Conservation (phyloP, 1,140 invertebrate species). For the Nymphalis io region DNA sequence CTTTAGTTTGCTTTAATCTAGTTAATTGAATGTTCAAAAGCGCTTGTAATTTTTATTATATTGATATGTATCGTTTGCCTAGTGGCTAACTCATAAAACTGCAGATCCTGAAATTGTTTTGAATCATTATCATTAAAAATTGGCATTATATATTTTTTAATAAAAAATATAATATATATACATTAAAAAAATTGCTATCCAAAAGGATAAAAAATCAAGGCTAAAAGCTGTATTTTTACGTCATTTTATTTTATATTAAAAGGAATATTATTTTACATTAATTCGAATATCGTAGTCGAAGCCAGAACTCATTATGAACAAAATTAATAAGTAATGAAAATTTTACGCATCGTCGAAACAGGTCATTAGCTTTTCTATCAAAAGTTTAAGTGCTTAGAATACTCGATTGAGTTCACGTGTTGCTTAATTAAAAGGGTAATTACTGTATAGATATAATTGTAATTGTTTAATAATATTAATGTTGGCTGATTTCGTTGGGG, state of each 20-base stretch:
- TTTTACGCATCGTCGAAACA: conserved; percentile 26
- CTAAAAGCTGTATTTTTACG: not conserved
- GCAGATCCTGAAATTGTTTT: too few species aligned
- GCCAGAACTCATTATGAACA: conserved; percentile 33
- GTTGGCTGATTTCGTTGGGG: not conserved
- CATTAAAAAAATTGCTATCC: too few species aligned
- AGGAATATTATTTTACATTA: not conserved
- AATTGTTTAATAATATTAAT: not conserved
- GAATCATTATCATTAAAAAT: too few species aligned
- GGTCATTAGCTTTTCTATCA: conserved; percentile 35
- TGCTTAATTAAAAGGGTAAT: conserved; percentile 10
- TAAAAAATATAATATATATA: too few species aligned
- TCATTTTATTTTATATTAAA: not conserved
- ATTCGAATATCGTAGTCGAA: conserved; percentile 5
- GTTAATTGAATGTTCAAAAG: too few species aligned
- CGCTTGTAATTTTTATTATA: too few species aligned
- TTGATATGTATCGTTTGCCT: too few species aligned
- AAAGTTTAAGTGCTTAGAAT: conserved; percentile 24
- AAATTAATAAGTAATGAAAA: conserved; percentile 33
- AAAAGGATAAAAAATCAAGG: too few species aligned
- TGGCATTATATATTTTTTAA: too few species aligned
- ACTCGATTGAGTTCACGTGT: conserved; percentile 10
- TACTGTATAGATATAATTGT: not conserved
- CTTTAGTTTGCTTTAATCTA: too few species aligned
- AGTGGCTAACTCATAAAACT: too few species aligned